Evolutionary conservation across 2,113 vertebrate species (phyloP), one percentile per base, ranked within the genome.

Genomic region (Pogonocichla stellata): DNA sequence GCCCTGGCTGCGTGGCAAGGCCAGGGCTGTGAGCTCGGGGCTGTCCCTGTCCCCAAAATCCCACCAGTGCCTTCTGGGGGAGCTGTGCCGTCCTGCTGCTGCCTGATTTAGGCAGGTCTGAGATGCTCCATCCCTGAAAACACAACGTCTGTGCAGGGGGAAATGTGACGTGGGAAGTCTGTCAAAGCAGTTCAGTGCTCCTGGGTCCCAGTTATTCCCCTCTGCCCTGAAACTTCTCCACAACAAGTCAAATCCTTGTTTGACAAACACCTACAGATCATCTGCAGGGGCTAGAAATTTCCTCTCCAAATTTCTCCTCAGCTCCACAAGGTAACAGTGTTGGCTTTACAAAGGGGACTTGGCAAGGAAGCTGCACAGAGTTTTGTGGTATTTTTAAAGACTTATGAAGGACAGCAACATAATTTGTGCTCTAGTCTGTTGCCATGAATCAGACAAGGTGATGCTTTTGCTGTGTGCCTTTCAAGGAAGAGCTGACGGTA

Each of bases 201-300:
- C 38, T 57, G n/a, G 53, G 57, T 48, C 78, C 65, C 61, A 79
- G 4, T 78, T 87, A 65, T 25, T 91, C 74, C 90, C 70, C 81
- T 71, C 79, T 93, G 84, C 70, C 66, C 85, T 90, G 81, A 75
- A 87, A 53, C 26, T 54, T 78, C 29, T 14, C 87, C 65, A 5
- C 17, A 74, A 64, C 80, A 66, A 95, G 89, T 84, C 77, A 78
- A 50, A 33, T 14, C 33, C 24, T 3, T n/a, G 33, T 66, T 84
- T 91, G 86, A 89, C 73, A 60, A 81, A 92, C 95, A 90, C 85
- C 95, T 93, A 73, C 89, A 12, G 65, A 65, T 70, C 91, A 77
- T 93, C 89, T 96, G 95, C 85, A 86, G 67, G 74, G 85, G 72
- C 47, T 92, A 66, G 78, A 84, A 92, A 79, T 83, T 80, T 54